Conservation (phyloP, 1,140 invertebrate genomes). For the Lucilia sericata region DNA sequence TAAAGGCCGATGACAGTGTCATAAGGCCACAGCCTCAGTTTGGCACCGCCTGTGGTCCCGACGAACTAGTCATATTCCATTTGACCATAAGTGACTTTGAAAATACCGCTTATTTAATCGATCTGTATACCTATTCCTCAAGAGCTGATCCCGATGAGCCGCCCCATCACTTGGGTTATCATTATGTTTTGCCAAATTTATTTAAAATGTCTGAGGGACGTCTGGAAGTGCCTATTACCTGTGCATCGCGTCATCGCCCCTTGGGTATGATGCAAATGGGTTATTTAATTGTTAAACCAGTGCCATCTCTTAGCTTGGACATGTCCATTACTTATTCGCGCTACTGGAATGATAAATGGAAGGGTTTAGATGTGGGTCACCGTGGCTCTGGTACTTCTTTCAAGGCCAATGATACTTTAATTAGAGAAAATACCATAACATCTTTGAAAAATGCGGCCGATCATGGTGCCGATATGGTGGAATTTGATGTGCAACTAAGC, state of each 20-base stretch:
- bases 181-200: constrained; percentile 79
- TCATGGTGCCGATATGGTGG: constrained; percentile 83
- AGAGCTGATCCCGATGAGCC: constrained; percentile 74
- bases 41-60: constrained; percentile 79
- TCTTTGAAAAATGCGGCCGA: constrained; percentile 89
- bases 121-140: constrained; percentile 74
- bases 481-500: constrained; percentile 96
- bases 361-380: constrained; percentile 91
- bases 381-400: constrained; percentile 83
- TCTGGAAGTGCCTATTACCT: constrained; percentile 85
- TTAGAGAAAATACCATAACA: constrained; percentile 95
- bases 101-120: constrained; percentile 78
- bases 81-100: constrained; percentile 80
- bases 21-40: constrained; percentile 84
- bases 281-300: constrained; percentile 69
- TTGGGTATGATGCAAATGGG: constrained; percentile 79
- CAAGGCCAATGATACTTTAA: constrained; percentile 78
- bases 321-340: constrained; percentile 84
- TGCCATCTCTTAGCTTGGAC: constrained; percentile 71
- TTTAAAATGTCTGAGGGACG: constrained; percentile 82
- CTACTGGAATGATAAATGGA: constrained; percentile 87
- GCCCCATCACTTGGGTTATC: constrained; percentile 87
- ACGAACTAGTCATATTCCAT: constrained; percentile 87
- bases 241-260: constrained; percentile 84
- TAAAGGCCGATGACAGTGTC: constrained; percentile 73